Conservation (phyloP, 2,797 vertebrate genomes). For the Morelia viridis region DNA sequence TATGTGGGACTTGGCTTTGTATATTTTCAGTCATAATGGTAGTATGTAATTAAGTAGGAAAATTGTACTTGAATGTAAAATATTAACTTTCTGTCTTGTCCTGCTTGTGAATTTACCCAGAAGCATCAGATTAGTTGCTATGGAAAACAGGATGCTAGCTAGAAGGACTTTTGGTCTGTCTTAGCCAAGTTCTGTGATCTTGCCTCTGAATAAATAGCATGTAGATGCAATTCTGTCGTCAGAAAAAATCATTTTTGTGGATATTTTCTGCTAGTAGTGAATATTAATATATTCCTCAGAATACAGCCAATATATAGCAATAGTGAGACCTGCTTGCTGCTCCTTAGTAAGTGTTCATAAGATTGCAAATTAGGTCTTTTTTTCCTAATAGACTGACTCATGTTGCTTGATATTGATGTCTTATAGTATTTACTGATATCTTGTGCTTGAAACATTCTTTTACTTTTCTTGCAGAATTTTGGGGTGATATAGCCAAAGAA, state of each 20-base stretch:
- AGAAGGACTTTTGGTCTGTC: background rate
- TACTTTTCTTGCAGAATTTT: conserved; percentile 82
- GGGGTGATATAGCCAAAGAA: conserved; percentile 88
- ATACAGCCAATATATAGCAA: background rate
- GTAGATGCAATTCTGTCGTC: background rate
- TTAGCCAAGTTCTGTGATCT: background rate
- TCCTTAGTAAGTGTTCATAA: background rate
- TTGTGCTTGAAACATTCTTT: background rate
- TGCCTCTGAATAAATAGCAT: background rate
- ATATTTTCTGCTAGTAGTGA: background rate
- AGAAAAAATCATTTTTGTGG: background rate
- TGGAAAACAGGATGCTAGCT: background rate
- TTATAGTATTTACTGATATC: background rate
- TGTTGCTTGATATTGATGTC: background rate
- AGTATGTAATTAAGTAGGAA: background rate
- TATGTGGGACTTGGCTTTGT: background rate
- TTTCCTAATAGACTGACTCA: background rate
- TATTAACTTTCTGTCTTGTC: background rate
- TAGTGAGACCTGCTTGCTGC: background rate
- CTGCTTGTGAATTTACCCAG: background rate
- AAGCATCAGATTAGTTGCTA: background rate
- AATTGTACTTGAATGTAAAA: background rate
- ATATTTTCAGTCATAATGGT: background rate
- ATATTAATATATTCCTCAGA: background rate
- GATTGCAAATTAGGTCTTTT: background rate